These are phyloP conservation scores for Euschistus heros DNA, from an alignment of 1,140 invertebrate genomes.

Conservation along the genomic window DNA sequence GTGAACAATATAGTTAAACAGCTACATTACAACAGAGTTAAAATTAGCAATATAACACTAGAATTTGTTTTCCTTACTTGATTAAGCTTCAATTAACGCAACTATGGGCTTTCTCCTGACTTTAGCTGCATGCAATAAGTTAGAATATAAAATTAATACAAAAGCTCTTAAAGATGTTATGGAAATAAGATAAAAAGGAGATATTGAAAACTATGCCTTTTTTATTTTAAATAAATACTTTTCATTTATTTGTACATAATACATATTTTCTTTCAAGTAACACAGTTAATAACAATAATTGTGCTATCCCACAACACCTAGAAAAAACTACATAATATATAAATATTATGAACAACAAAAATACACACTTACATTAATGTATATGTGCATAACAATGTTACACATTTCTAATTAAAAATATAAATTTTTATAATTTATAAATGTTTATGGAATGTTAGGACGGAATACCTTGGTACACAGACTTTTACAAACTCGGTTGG, in stretches of 20 bases:
- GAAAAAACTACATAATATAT: constrained; percentile 6
- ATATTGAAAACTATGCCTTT: constrained; percentile 7
- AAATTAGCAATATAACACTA: neutral
- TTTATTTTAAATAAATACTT: constrained; percentile 4
- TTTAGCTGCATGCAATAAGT: constrained; percentile 22
- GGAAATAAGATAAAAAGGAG: constrained; percentile 11
- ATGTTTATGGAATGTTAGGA: neutral
- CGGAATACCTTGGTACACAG: too few species aligned
- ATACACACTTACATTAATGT: constrained; percentile 2
- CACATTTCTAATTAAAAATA: neutral
- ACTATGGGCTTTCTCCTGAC: constrained; percentile 21
- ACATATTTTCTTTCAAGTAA: neutral
- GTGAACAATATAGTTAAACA: too few species aligned
- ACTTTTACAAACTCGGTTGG: too few species aligned
- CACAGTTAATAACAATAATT: constrained; percentile 7
- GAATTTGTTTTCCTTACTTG: constrained; percentile 9
- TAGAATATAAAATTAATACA: constrained; percentile 12
- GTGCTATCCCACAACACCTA: constrained; percentile 5
- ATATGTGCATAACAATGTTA: constrained; percentile 14
- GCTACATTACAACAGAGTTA: too few species aligned
- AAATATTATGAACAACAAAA: neutral
- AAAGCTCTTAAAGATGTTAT: neutral
- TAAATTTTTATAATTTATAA: neutral
- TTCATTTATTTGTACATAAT: neutral
- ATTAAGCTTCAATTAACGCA: constrained; percentile 17